A percentile compares a stretch with the other conserved stretches of the same genome.
Conservation (phyloP, 2,113 vertebrate species). For the Anas platyrhynchos region DNA sequence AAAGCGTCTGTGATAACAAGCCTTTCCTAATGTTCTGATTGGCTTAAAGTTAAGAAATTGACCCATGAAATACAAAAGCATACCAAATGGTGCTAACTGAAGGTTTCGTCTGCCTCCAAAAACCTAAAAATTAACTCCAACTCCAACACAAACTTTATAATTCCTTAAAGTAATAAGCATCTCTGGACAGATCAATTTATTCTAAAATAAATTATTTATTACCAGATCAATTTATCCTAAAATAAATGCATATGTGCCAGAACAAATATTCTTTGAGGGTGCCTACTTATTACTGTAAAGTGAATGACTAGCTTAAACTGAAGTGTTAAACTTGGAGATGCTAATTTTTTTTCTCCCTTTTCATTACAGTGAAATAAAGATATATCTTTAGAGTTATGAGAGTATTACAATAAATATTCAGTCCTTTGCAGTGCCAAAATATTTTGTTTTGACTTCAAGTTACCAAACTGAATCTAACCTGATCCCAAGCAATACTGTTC, state of each 20-base stretch:
- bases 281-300: background rate
- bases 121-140: background rate
- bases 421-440: background rate
- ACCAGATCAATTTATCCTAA: background rate
- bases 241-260: background rate
- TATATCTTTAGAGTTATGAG: background rate
- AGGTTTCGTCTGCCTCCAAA: background rate
- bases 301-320: fast-evolving
- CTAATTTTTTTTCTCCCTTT: background rate
- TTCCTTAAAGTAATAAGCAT: background rate
- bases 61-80: background rate
- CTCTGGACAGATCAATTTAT: background rate
- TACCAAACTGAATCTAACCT: background rate
- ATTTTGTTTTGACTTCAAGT: background rate
- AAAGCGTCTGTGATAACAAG: background rate
- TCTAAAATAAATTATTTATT: background rate
- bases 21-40: background rate
- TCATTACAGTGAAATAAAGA: background rate
- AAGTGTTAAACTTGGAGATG: background rate
- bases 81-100: background rate
- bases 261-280: background rate
- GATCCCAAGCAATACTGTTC: background rate
- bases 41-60: background rate
- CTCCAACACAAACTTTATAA: background rate
- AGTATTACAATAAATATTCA: background rate